These are phyloP conservation scores for Mastigias papua DNA, from an alignment of 30 jellyfish, hydroid and myxozoan genomes.

Conservation along the genomic window DNA sequence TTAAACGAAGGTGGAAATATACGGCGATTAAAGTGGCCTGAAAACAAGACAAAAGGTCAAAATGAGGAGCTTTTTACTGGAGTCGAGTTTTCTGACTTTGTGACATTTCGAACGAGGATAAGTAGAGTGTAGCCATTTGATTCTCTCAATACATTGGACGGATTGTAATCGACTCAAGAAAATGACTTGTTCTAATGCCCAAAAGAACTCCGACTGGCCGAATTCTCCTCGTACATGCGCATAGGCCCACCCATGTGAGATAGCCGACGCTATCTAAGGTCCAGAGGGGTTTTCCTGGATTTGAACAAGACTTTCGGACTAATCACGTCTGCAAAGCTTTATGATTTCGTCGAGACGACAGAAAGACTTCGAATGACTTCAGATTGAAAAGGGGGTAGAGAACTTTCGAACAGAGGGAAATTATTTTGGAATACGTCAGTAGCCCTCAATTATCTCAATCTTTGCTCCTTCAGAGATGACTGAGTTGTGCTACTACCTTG, in stretches of 20 bases:
- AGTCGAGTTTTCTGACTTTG: not conserved
- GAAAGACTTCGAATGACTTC: too few species aligned
- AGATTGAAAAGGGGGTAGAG: too few species aligned
- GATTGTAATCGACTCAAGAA: slow-evolving; percentile 9
- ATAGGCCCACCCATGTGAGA: slow-evolving; percentile 36
- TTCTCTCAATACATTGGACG: not conserved
- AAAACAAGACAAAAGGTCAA: slow-evolving; percentile 8
- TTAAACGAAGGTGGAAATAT: not conserved
- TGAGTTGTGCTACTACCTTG: too few species aligned
- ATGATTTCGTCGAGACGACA: not conserved
- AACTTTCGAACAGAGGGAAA: too few species aligned
- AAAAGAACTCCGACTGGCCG: slow-evolving; percentile 26
- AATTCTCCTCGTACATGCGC: not conserved
- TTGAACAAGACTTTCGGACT: not conserved
- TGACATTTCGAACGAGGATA: slow-evolving; percentile 29
- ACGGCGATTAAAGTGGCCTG: slow-evolving; percentile 2
- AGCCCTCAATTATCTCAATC: too few species aligned
- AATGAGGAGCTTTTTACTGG: not conserved
- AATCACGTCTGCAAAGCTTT: not conserved
- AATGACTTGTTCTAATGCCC: not conserved
- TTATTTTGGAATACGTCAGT: too few species aligned
- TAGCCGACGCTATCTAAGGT: not conserved
- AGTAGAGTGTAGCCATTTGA: slow-evolving; percentile 13
- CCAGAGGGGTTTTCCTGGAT: not conserved
- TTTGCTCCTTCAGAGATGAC: too few species aligned